Evolutionary conservation across 1,140 invertebrate genomes (phyloP).

Genomic region (Phortica variegata): DNA sequence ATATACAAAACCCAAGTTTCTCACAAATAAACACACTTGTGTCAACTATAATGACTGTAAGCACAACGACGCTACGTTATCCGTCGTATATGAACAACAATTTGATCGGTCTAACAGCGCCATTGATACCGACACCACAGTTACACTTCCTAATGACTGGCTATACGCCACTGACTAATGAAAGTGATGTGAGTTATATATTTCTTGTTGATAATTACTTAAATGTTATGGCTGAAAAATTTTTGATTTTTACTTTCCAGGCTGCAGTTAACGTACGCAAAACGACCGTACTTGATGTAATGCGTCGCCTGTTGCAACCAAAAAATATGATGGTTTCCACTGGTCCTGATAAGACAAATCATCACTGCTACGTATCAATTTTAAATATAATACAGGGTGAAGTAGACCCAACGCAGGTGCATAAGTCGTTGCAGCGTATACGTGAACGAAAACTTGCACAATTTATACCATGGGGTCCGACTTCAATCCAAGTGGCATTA

Average conservation of each 20-base stretch:
- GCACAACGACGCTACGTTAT: constrained; percentile 93
- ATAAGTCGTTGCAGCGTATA: constrained; percentile 78
- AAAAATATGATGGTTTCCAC: constrained; percentile 99
- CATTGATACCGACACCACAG: constrained; percentile 95
- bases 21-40: constrained; percentile 97
- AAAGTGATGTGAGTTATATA: constrained; percentile 57
- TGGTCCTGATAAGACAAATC: constrained; percentile 80
- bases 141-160: constrained; percentile 99
- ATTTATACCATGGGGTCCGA: constrained; percentile 98
- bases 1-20: constrained; percentile 92
- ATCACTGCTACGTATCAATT: constrained; percentile 98
- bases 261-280: constrained; percentile 49
- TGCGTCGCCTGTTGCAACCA: constrained; percentile 81
- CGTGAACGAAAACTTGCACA: constrained; percentile 92
- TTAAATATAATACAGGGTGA: constrained; percentile 93
- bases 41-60: constrained; percentile 99
- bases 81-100: constrained; percentile 99
- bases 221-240: background rate
- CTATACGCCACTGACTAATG: constrained; percentile 92
- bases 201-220: background rate
- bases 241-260: constrained; percentile 4
- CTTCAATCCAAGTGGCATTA: constrained; percentile 94
- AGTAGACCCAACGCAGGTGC: constrained; percentile 53
- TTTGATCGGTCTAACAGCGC: constrained; percentile 92
- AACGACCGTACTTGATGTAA: constrained; percentile 52